Base-by-base conservation (phyloP, 2,113 vertebrate species). In the Entomyzon cyanotis region DNA sequence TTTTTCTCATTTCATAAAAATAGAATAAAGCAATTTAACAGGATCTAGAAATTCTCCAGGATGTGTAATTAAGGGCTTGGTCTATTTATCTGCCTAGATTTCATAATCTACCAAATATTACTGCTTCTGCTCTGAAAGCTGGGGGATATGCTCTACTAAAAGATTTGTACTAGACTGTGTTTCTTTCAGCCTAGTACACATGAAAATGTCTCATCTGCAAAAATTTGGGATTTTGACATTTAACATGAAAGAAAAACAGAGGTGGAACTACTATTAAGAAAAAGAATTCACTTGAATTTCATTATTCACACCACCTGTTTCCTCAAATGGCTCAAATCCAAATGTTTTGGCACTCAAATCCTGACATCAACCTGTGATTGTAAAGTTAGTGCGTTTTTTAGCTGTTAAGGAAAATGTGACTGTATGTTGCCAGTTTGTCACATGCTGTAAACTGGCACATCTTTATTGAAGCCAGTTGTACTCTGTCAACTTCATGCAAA, bases 1-100 rank as follows among this genome's bases (percentile, higher is more conserved):
- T 93, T 83, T 91, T 81, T 62, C 53, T 80, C 63, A 41, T 84
- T 79, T 85, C 47, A 50, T 69, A 83, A 90, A 94, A 76, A 89
- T 53, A 87, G 41, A 91, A 79, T 65, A 67, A 88, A 95, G 24
- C 15, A 85, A 58, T 83, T 85, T 77, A 87, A 69, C 41, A 75
- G 47, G 62, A 78, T 69, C 71, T 78, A 86, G 80, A 92, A 68
- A 77, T 88, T 77, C 68, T 90, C 35, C 35, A 64, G 79, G 47
- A 86, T 8, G 12, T n/a, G 39, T 90, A 89, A 84, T 92, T 78
- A 91, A 89, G 27, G 24, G 21, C 64, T 60, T 44, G 33, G n/a
- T 68, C 73, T 89, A 30, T 75, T 92, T 84, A 49, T 81, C 60
- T 84, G 24, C 39, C 75, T 76, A 55, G 42, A 21, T 94, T 91